A percentile compares a stretch with the other conserved stretches of the same genome.
phyloP scores from a whole-genome alignment of 2,888 invertebrate genomes.

The Carterocephalus palaemon region DNA sequence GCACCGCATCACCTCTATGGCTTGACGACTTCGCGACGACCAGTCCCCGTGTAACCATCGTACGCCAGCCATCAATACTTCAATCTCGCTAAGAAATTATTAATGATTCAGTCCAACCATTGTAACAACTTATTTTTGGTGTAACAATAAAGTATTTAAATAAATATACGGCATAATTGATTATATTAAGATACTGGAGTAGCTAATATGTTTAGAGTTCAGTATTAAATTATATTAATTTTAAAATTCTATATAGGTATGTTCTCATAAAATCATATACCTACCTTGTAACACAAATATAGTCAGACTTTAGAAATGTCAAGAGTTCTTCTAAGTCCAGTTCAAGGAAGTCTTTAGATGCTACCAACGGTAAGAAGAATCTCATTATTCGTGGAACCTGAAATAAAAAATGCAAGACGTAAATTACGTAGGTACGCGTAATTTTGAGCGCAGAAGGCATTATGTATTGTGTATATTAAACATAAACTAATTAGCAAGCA shows the following conservation, averaged over 20 bases:
- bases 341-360: constrained; percentile 85
- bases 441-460: no score
- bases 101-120: no score
- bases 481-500: no score
- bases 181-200: no score
- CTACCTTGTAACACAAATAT: constrained; percentile 86
- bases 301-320: constrained; percentile 83
- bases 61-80: constrained; percentile 88
- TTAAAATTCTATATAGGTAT: neutral
- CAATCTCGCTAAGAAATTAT: constrained; percentile 80
- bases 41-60: constrained; percentile 88
- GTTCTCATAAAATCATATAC: neutral
- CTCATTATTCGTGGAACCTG: constrained; percentile 84
- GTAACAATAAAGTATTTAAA: no score
- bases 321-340: constrained; percentile 82
- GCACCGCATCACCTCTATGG: constrained; percentile 82
- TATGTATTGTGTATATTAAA: no score
- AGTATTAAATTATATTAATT: no score
- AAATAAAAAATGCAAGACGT: constrained; percentile 14
- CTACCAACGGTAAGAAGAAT: constrained; percentile 87
- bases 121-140: no score
- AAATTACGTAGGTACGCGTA: neutral
- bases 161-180: no score
- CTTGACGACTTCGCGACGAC: constrained; percentile 76
- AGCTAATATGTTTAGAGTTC: no score